phyloP scores from a whole-genome alignment of 2,888 invertebrate genomes.

The Cynaeus angustus region DNA sequence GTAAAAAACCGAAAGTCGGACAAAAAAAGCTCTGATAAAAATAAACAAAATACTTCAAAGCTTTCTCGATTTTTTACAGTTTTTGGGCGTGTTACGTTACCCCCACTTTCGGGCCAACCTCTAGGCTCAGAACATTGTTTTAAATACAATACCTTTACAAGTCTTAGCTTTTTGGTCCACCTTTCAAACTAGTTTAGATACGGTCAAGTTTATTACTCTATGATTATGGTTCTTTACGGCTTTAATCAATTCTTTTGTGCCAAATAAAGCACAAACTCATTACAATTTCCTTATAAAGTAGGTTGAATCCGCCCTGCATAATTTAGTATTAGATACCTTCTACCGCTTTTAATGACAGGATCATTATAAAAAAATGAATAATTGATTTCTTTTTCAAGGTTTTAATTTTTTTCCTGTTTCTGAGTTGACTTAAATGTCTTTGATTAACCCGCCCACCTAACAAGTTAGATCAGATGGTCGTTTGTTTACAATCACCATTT shows the following conservation, averaged over 20 bases:
- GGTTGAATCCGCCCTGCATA: not conserved
- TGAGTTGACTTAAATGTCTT: not conserved
- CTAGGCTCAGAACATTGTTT: too few relatives aligned
- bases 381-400: not conserved
- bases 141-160: too few relatives aligned
- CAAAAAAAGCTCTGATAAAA: too few relatives aligned
- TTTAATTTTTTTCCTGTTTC: not conserved
- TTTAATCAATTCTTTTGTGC: constrained; percentile 2
- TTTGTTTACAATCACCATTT: constrained; percentile 22
- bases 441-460: constrained; percentile 2
- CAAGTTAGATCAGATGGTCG: constrained; percentile 21
- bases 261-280: constrained; percentile 4
- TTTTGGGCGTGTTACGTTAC: too few relatives aligned
- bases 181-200: not conserved
- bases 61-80: too few relatives aligned
- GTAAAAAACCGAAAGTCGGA: too few relatives aligned
- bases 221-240: not conserved
- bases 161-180: not conserved
- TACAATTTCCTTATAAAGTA: constrained; percentile 1
- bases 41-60: too few relatives aligned
- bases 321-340: not conserved
- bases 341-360: not conserved
- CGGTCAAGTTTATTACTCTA: not conserved
- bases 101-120: too few relatives aligned
- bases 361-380: constrained; percentile 1